Conservation (phyloP, 2,888 invertebrate genomes). For the Alloplasta piceator region DNA sequence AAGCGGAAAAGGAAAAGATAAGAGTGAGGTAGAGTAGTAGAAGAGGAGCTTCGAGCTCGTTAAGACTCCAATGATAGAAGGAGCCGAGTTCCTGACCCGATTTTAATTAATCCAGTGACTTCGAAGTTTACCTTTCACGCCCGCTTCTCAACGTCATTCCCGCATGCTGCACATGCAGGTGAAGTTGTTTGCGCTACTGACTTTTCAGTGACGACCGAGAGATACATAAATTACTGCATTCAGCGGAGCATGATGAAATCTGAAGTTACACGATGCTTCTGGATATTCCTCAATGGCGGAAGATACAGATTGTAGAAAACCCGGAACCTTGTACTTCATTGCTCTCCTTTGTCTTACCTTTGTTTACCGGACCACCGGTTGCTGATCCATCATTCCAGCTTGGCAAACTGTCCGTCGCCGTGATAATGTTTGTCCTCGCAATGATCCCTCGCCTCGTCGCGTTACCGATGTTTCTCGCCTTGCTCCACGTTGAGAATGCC, state of each 20-base stretch:
- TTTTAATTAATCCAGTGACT: conserved; percentile 74
- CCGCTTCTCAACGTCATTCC: conserved; percentile 59
- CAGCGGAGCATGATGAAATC: conserved; percentile 41
- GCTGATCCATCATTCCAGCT: conserved; percentile 33
- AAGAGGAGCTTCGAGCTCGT: conserved; percentile 42
- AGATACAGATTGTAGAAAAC: conserved; percentile 6
- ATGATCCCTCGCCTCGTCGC: conserved; percentile 69
- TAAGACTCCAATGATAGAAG: conserved; percentile 38
- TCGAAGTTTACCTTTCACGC: conserved; percentile 68
- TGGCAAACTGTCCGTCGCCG: conserved; percentile 67
- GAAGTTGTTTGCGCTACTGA: not conserved
- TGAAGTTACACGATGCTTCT: conserved; percentile 27
- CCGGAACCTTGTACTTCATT: too few relatives aligned
- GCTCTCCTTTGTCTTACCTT: conserved; percentile 51
- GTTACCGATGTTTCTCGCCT: conserved; percentile 84
- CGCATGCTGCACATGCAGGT: conserved; percentile 24
- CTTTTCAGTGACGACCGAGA: conserved; percentile 41
- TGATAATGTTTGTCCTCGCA: conserved; percentile 73
- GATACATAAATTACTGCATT: conserved; percentile 62
- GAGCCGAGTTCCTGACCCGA: conserved; percentile 63
- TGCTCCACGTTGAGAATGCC: conserved; percentile 82
- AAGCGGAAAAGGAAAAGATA: conserved; percentile 18
- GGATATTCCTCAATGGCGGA: not conserved
- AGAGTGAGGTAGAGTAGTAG: conserved; percentile 34
- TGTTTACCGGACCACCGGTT: conserved; percentile 40